A percentile compares a stretch with the other conserved stretches of the same genome.
phyloP scores from a whole-genome alignment of 2,797 vertebrate genomes.

The Scolopax rusticola region DNA sequence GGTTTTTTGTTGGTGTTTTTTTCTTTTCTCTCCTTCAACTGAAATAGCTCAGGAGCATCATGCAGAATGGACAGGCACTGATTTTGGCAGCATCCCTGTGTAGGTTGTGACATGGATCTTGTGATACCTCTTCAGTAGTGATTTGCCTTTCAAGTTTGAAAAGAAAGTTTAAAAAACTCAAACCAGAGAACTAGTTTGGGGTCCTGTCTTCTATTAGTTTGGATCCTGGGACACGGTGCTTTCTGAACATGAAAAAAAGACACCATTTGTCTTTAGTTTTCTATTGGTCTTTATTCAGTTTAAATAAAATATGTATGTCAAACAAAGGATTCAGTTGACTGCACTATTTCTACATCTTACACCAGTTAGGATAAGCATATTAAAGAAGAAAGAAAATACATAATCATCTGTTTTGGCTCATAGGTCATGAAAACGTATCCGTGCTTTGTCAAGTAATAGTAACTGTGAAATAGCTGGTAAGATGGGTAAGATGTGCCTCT shows the following conservation, averaged over 20 bases:
- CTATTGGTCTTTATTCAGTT: not conserved
- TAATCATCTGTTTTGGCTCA: not conserved
- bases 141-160: not conserved
- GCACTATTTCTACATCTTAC: not conserved
- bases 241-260: not conserved
- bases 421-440: not conserved
- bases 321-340: not conserved
- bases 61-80: not conserved
- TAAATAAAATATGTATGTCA: not conserved
- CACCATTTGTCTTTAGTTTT: not conserved
- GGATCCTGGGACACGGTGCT: not conserved
- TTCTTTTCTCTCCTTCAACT: not conserved
- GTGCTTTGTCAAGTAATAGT: not conserved
- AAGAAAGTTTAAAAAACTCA: not conserved
- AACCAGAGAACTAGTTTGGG: not conserved
- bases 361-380: not conserved
- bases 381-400: not conserved
- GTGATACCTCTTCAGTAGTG: not conserved
- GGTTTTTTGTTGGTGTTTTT: not conserved
- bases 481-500: not conserved
- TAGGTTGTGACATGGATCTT: not conserved
- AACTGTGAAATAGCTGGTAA: not conserved
- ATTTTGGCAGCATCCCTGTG: not conserved
- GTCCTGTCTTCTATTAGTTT: not conserved
- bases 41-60: not conserved